Conservation (phyloP, 2,797 vertebrate genomes). For the Leptodactylus fallax region DNA sequence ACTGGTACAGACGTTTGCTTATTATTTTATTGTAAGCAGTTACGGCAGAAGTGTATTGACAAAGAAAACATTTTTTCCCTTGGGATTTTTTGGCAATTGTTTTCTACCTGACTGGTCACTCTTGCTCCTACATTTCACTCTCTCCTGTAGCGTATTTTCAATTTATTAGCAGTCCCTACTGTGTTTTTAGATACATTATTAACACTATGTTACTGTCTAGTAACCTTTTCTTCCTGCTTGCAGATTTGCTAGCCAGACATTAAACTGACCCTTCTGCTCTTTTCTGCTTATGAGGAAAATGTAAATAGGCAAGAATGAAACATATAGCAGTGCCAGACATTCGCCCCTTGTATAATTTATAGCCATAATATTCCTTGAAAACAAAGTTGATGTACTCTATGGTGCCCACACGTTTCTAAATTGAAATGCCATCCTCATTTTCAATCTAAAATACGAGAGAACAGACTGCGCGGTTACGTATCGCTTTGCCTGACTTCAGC, state of each 20-base stretch:
- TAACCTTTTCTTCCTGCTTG: constrained; percentile 54
- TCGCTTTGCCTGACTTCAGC: constrained; percentile 25
- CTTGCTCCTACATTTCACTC: constrained; percentile 27
- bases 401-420: background rate
- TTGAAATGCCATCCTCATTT: constrained; percentile 12
- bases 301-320: constrained; percentile 46
- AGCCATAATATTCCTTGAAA: constrained; percentile 20
- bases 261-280: constrained; percentile 53
- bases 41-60: constrained; percentile 49
- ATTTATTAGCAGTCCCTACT: constrained; percentile 59
- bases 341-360: constrained; percentile 43
- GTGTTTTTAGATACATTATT: constrained; percentile 64
- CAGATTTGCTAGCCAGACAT: constrained; percentile 57
- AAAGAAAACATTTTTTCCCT: constrained; percentile 49
- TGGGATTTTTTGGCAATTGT: constrained; percentile 54
- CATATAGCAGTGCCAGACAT: background rate
- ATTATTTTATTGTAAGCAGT: constrained; percentile 47
- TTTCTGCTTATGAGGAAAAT: constrained; percentile 49
- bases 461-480: background rate
- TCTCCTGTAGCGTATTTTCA: constrained; percentile 57
- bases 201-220: constrained; percentile 60
- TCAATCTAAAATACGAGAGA: background rate
- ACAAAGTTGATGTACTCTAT: constrained; percentile 27
- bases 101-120: constrained; percentile 60
- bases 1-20: constrained; percentile 18